A percentile compares a stretch with the other conserved stretches of the same genome.
Evolutionary conservation across 2,888 invertebrate genomes (phyloP).

Genomic region (Galerucella calmariensis): DNA sequence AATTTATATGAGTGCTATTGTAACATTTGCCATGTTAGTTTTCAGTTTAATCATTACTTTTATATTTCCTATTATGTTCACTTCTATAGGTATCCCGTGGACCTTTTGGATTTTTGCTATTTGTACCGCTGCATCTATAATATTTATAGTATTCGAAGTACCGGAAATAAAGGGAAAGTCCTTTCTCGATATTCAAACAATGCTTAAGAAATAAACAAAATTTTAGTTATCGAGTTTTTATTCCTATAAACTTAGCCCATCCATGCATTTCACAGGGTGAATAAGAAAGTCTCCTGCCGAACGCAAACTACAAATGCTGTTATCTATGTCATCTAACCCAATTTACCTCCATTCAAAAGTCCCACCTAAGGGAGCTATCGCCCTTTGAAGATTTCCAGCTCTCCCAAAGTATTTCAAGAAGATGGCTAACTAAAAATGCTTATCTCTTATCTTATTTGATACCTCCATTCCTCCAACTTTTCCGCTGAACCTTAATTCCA

Average conservation of each 20-base stretch:
- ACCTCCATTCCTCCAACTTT: no score
- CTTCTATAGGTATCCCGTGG: slow-evolving; percentile 41
- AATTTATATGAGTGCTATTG: slow-evolving; percentile 67
- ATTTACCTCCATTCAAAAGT: no score
- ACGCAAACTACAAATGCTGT: no score
- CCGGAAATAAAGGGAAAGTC: slow-evolving; percentile 51
- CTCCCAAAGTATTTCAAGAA: no score
- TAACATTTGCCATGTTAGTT: slow-evolving; percentile 29
- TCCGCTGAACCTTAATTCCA: no score
- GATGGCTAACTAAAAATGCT: no score
- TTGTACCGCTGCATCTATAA: slow-evolving; percentile 36
- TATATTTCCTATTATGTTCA: slow-evolving; percentile 45
- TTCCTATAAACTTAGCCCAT: neutral
- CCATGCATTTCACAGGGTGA: no score
- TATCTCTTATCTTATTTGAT: no score
- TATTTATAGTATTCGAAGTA: slow-evolving; percentile 47
- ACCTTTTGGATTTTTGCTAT: slow-evolving; percentile 47
- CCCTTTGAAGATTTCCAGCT: no score
- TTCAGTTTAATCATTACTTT: slow-evolving; percentile 39
- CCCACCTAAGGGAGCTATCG: no score
- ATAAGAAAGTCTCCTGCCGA: no score
- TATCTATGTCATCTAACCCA: no score
- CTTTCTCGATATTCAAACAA: slow-evolving; percentile 47
- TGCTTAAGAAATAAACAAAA: slow-evolving; percentile 23
- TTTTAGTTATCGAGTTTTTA: neutral